phyloP scores from a whole-genome alignment of 92 coral and sea anemone genomes.

The Meandrina meandrites region DNA sequence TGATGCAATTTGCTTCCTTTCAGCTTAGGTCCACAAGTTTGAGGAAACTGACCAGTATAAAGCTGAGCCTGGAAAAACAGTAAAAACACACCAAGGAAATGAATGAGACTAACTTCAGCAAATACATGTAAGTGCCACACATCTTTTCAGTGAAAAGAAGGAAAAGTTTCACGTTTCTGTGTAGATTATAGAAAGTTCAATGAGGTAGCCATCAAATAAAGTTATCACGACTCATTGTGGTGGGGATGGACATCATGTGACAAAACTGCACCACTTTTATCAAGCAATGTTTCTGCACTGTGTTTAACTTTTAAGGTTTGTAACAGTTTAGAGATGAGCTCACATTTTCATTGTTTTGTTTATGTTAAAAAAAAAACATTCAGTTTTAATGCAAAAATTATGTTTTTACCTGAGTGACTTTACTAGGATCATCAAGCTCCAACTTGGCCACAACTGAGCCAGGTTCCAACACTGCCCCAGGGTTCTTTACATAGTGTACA shows the following conservation, averaged over 20 bases:
- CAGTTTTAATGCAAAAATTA: too few relatives aligned
- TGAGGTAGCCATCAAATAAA: neutral
- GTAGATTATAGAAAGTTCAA: neutral
- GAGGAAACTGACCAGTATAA: conserved; percentile 76
- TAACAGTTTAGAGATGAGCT: too few relatives aligned
- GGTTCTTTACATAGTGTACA: conserved; percentile 89
- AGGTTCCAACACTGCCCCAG: conserved; percentile 92
- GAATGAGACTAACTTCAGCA: neutral
- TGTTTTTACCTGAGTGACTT: conserved; percentile 86
- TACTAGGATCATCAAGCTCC: conserved; percentile 94
- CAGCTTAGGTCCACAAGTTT: conserved; percentile 54
- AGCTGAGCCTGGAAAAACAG: conserved; percentile 71
- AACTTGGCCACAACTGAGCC: conserved; percentile 92
- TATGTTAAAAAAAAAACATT: too few relatives aligned
- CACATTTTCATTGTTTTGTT: too few relatives aligned
- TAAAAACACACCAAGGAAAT: neutral
- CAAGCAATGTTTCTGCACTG: too few relatives aligned
- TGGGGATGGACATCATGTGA: too few relatives aligned
- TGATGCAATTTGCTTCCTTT: conserved; percentile 93
- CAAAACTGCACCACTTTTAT: too few relatives aligned
- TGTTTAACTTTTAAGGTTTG: too few relatives aligned
- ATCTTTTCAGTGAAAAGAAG: neutral
- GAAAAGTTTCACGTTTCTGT: neutral
- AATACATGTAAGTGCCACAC: neutral
- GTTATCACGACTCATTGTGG: too few relatives aligned